Base-by-base conservation (phyloP, 2,113 vertebrate species). In the Percina caprodes region DNA sequence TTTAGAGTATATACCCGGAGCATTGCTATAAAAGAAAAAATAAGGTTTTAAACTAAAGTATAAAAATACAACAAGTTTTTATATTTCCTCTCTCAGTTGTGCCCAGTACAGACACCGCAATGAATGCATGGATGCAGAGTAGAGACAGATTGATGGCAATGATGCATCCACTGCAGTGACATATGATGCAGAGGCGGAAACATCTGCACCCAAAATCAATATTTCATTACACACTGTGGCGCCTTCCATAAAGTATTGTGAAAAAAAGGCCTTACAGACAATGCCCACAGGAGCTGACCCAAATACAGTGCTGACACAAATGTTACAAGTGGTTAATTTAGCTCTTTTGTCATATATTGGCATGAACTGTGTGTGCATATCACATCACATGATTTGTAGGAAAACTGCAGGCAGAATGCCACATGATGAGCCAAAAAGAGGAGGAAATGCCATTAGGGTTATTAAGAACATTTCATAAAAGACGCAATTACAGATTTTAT, bases 201-300 rank as follows among this genome's bases (percentile, higher is more conserved):
- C 89, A 80, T 85, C 84, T 91, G 83, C 82, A 90, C 66, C 68
- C 69, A 70, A 16, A 52, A 88, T 93, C 89, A 92, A 90, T 91
- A 88, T 88, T 90, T 92, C 82, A 90, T 88, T 78, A 84, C 74
- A 78, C 62, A 69, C 83, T 51, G 45, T 80, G 75, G 77, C 15
- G 30, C 66, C 71, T 70, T 70, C 26, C 26, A 62, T 61, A 61
- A 51, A 55, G 24, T 51, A 66, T 18, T 21, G 70, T 51, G 51
- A 71, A 74, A 56, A 68, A 61, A 69, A 59, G 3, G 60, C 73
- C 79, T 78, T 21, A 2, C 42, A 84, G 84, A 63, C 72, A 45
- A 69, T 24, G 71, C 77, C 79, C 61, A 49, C 23, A 51, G 71
- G 82, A 73, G n/a, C 58, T 84, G 88, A 89, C 89, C 90, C 68